Base-by-base conservation (phyloP, 2,113 vertebrate genomes). In the Oplegnathus fasciatus region DNA sequence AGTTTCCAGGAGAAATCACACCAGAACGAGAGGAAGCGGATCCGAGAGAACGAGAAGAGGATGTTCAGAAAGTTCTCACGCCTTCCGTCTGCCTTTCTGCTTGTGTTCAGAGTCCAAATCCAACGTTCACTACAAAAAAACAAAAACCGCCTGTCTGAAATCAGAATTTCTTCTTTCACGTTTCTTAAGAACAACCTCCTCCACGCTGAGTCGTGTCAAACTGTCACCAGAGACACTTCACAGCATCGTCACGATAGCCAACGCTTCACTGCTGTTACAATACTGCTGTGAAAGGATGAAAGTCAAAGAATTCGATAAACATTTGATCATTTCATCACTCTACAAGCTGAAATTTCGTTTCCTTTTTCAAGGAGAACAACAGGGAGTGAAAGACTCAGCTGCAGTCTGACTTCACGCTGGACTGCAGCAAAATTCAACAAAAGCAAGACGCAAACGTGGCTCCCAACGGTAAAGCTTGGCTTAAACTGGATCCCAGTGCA, bases 361-460 rank as follows among this genome's bases (percentile, higher is more conserved):
- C 40, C 9, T 18, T 13, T 24, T 9, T 20, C 28, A 1, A 62
- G 20, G 15, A 26, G 28, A 61, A 20, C 7, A 58, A 30, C 48
- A 37, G 37, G 18, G 15, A 52, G 7, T 2, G 20, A 52, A 52
- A 22, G 68, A 44, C 34, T 54, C 3, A 11, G 69, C 62, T 30
- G 37, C 78, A 42, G 32, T 34, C 28, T 14, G 55, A 30, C 74
- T 67, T 46, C 61, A 50, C 18, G 24, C 68, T 26, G 50, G 60
- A 37, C 62, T 50, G 85, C 85, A 69, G 85, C 72, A 73, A 52
- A 71, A 86, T 40, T 24, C 40, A 57, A 22, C 67, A 58, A 57
- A 64, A 55, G 14, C 4, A 1, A 79, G 46, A 18, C 8, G 18
- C 48, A 9, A 69, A 9, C 14, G 9, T 0, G 0, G 40, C 54